Percentiles rank a stretch among this genome's conserved stretches.
Conservation (phyloP, 2,797 vertebrate species). For the Enteromius mattozi region DNA sequence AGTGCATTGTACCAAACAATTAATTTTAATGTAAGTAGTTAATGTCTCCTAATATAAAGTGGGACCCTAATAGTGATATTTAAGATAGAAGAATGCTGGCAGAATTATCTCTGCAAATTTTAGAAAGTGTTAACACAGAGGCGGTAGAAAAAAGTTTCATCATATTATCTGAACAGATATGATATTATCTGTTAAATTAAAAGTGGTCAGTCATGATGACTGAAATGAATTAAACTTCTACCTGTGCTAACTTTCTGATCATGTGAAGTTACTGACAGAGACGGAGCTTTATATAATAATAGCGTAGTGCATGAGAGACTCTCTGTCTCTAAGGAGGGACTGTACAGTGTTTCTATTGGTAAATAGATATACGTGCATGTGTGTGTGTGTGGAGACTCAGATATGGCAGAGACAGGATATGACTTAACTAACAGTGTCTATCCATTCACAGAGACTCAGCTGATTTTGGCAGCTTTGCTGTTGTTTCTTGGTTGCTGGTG, state of each 20-base stretch:
- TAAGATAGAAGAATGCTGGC: not conserved
- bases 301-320: slow-evolving; percentile 9
- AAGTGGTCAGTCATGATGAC: not conserved
- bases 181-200: slow-evolving; percentile 1
- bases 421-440: slow-evolving; percentile 34
- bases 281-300: slow-evolving; percentile 31
- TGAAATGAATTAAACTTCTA: not conserved
- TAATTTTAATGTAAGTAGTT: no score
- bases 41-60: no score
- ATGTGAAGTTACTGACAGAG: slow-evolving; percentile 30
- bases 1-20: no score
- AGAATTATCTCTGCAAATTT: not conserved
- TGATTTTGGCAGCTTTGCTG: slow-evolving; percentile 15
- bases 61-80: not conserved
- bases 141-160: not conserved
- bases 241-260: slow-evolving; percentile 19
- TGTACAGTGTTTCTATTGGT: not conserved
- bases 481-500: slow-evolving; percentile 21
- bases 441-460: slow-evolving; percentile 10
- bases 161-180: not conserved
- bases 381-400: slow-evolving; percentile 5
- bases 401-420: slow-evolving; percentile 11
- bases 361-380: not conserved
- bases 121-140: not conserved
- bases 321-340: not conserved